Conservation (phyloP, 2,797 vertebrate genomes). For the Antennarius maculatus region DNA sequence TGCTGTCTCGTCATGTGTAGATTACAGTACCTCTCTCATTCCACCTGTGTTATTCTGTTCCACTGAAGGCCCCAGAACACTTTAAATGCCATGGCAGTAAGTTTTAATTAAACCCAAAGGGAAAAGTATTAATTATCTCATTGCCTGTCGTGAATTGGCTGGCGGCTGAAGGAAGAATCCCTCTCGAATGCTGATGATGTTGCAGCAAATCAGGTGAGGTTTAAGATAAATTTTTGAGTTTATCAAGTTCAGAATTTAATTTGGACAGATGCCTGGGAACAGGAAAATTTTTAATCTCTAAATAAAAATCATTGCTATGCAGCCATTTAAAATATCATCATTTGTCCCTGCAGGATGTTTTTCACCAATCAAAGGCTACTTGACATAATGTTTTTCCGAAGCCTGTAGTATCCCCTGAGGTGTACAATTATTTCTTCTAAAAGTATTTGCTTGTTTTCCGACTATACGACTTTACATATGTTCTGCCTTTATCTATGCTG, state of each 20-base stretch:
- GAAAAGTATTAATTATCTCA: conserved; percentile 79
- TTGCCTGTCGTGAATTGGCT: conserved; percentile 66
- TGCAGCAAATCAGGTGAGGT: conserved; percentile 49
- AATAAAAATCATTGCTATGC: conserved; percentile 40
- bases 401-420: conserved; percentile 26
- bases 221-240: conserved; percentile 54
- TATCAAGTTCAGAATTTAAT: conserved; percentile 54
- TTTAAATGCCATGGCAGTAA: conserved; percentile 71
- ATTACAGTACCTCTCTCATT: conserved; percentile 61
- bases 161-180: conserved; percentile 60
- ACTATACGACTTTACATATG: conserved; percentile 54
- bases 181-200: conserved; percentile 70
- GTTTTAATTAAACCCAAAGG: conserved; percentile 84
- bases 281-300: conserved; percentile 19
- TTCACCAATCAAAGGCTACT: conserved; percentile 33
- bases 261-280: conserved; percentile 35
- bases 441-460: conserved; percentile 39
- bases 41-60: conserved; percentile 58
- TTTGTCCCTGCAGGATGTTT: conserved; percentile 33
- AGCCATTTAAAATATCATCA: conserved; percentile 32
- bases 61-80: conserved; percentile 51
- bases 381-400: conserved; percentile 23
- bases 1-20: conserved; percentile 33
- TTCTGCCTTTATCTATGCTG: conserved; percentile 42
- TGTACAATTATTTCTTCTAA: conserved; percentile 37